Percentiles rank a stretch among this genome's conserved stretches.
phyloP scores from a whole-genome alignment of 53 echinoderm and acorn worm species.

The Crossaster papposus region DNA sequence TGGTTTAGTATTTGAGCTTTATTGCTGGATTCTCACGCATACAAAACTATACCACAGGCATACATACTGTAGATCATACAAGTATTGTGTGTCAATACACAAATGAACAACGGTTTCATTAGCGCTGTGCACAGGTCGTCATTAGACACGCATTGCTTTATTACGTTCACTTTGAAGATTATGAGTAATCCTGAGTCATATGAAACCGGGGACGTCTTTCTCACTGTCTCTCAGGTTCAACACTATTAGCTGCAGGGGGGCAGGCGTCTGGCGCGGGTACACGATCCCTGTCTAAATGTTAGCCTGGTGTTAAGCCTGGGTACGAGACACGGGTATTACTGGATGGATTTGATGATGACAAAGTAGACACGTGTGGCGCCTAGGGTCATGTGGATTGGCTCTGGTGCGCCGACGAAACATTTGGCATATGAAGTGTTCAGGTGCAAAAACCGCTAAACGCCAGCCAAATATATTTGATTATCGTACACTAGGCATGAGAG shows the following conservation, averaged over 20 bases:
- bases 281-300: conserved; percentile 7
- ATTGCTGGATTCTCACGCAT: not conserved
- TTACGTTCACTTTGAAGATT: conserved; percentile 19
- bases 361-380: conserved; percentile 14
- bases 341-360: not conserved
- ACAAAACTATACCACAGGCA: not conserved
- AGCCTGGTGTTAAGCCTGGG: not conserved
- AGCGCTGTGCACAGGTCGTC: not conserved
- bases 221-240: not conserved
- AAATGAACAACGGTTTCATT: not conserved
- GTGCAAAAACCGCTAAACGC: no score
- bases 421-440: no score
- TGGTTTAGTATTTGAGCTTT: not conserved
- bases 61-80: not conserved
- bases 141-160: not conserved
- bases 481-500: no score
- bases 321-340: conserved; percentile 21
- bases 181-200: conserved; percentile 58
- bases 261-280: not conserved
- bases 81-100: not conserved
- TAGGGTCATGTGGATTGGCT: not conserved
- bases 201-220: conserved; percentile 19
- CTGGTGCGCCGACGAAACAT: no score
- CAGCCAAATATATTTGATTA: no score
- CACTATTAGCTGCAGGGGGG: not conserved